phyloP scores from a whole-genome alignment of 2,113 vertebrate genomes.

The Larimichthys crocea region DNA sequence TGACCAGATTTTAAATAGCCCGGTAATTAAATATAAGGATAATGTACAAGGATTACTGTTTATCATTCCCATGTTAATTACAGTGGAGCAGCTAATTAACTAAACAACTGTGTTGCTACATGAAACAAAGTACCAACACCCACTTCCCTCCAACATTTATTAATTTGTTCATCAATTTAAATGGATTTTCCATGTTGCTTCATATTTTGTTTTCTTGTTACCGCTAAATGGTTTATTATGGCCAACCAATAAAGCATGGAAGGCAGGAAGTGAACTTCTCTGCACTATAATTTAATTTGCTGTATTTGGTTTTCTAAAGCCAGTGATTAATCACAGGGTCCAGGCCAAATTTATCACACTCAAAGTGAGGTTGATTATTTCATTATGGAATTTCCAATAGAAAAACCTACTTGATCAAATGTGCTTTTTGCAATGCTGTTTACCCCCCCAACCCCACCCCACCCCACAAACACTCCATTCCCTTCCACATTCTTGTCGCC shows the following conservation, averaged over 20 bases:
- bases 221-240: slow-evolving; percentile 59
- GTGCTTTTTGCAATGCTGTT: slow-evolving; percentile 39
- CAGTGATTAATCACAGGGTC: slow-evolving; percentile 71
- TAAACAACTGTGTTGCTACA: slow-evolving; percentile 55
- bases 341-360: slow-evolving; percentile 66
- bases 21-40: slow-evolving; percentile 56
- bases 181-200: slow-evolving; percentile 56
- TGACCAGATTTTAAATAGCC: slow-evolving; percentile 37
- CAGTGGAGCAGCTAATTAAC: slow-evolving; percentile 59
- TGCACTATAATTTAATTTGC: slow-evolving; percentile 61
- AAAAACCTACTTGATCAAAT: slow-evolving; percentile 60
- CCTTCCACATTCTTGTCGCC: slow-evolving; percentile 24
- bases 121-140: slow-evolving; percentile 48
- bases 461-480: not conserved
- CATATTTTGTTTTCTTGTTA: slow-evolving; percentile 52
- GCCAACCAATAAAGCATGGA: slow-evolving; percentile 43
- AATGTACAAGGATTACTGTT: slow-evolving; percentile 56
- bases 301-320: slow-evolving; percentile 54
- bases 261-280: slow-evolving; percentile 56
- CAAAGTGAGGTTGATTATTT: slow-evolving; percentile 72
- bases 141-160: slow-evolving; percentile 56
- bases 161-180: slow-evolving; percentile 74
- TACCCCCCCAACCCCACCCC: slow-evolving; percentile 30
- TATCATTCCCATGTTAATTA: slow-evolving; percentile 70
- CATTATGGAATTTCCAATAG: slow-evolving; percentile 61